phyloP scores from a whole-genome alignment of 1,140 invertebrate species.

The Dreissena rostriformis region DNA sequence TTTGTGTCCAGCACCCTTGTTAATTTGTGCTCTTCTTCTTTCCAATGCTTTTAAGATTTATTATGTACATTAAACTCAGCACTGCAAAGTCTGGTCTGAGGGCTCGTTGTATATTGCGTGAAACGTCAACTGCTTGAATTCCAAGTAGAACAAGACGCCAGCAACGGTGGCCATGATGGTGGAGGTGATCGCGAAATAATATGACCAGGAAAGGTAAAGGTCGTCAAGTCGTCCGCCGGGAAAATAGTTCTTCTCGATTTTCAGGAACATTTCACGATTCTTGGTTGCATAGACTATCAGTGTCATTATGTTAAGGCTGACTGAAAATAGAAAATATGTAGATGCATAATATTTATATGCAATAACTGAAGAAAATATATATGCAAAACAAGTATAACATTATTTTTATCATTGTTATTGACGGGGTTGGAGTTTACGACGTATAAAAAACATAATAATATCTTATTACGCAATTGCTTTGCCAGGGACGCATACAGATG shows the following conservation, averaged over 20 bases:
- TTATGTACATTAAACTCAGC: not conserved
- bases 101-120: slow-evolving; percentile 30
- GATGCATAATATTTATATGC: too few species aligned
- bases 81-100: not conserved
- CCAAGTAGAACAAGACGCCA: slow-evolving; percentile 61
- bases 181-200: slow-evolving; percentile 59
- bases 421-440: too few species aligned
- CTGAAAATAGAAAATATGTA: slow-evolving; percentile 53
- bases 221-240: slow-evolving; percentile 20
- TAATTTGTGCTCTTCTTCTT: too few species aligned
- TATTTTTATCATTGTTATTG: too few species aligned
- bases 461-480: too few species aligned
- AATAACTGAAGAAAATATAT: too few species aligned
- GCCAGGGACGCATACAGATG: too few species aligned
- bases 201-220: slow-evolving; percentile 63
- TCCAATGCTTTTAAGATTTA: too few species aligned
- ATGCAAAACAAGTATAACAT: too few species aligned
- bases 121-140: slow-evolving; percentile 60
- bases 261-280: slow-evolving; percentile 52
- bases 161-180: slow-evolving; percentile 58
- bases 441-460: too few species aligned
- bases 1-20: too few species aligned
- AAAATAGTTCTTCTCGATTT: slow-evolving; percentile 52
- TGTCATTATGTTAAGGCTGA: slow-evolving; percentile 68
- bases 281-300: slow-evolving; percentile 66